Base-by-base conservation (phyloP, 2,888 invertebrate genomes). In the Endotricha flammealis region DNA sequence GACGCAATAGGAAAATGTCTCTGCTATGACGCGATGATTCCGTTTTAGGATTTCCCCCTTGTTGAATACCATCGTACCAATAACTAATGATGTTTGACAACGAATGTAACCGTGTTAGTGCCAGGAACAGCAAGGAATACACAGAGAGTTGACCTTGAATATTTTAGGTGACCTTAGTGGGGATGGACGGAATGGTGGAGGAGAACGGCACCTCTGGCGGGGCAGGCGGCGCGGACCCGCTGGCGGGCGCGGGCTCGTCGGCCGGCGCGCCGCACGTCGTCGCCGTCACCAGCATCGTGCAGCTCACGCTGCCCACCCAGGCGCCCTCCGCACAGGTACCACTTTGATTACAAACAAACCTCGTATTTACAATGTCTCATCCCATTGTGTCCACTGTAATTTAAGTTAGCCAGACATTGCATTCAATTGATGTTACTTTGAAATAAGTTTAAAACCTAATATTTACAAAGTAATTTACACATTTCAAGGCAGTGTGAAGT, bases 101-200 rank as follows among this genome's bases (percentile, higher is more conserved):
- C 51, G 50, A 60, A 57, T 57, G 47, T 54, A 57, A 53, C 53
- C 57, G 51, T 58, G 47, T 62, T 59, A 50, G 55, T 51, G 52
- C 57, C 61, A 52, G 58, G 58, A 64, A 60, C 63, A 74, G 59
- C 65, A 64, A 69, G 80, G 74, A 75, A 77, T 79, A 76, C 73
- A 71, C 70, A 74, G 74, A 76, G 62, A 65, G 76, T 73, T 78
- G 86, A 81, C 83, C 83, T 87, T 88, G 89, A 87, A 86, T 78
- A 83, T 88, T 87, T 78, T 88, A 91, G 91, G 91, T 90, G 90
- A 90, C 88, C 75, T 73, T 70, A 71, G 73, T 77, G 74, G 89
- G 88, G 90, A 95, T 95, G 95, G 95, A 95, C 89, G 92, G 93
- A 88, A 94, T 95, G 92, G 95, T 95, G 85, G 95, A 95, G 89